Evolutionary conservation across 2,797 vertebrate genomes (phyloP), one percentile per base, ranked within the genome.

Genomic region (Syngnathus rostellatus): DNA sequence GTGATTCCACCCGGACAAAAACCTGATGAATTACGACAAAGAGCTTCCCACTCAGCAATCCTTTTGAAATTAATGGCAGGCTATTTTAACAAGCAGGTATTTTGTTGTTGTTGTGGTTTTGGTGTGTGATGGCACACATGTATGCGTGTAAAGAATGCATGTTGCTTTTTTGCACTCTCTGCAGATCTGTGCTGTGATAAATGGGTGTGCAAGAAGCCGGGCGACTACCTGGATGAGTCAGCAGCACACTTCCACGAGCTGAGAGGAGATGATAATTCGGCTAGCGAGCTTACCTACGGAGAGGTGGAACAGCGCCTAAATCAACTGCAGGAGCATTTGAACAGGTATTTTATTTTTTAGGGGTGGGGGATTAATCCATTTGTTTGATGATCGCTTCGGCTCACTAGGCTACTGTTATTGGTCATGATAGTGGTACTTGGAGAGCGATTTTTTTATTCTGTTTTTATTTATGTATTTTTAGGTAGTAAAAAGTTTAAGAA

Each of bases 231-330:
- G 65, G 91, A 94, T 78, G 92, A 92, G 69, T 86, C 91, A 65
- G 86, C 91, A 65, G 86, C 90, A 79, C 92, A 91, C 48, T 88
- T 90, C 67, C 88, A 85, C 61, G 88, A 91, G 70, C 88, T 90
- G 31, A 92, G 92, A 89, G 94, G 92, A 8, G 89, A 93, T 19
- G 93, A 94, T 62, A 94, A 94, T 75, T 93, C 93, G 6, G 92
- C 94, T 83, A 96, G 94, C 19, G 96, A 98, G 70, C 90, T 98
- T 81, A 94, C 94, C 5, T 98, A 96, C 0, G 94, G 94, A 57
- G 97, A 98, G 88, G 93, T 99, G 82, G 96, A 99, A 72, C 95
- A 98, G 80, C 93, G 95, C 79, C 79, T 99, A 79, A 94, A 95
- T 91, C 89, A 95, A 78, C 94, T 99, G 71, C 97, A 99, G 76